Evolutionary conservation across 35 echinoderm and acorn worm genomes (phyloP).

Genomic region (Amphiura filiformis): DNA sequence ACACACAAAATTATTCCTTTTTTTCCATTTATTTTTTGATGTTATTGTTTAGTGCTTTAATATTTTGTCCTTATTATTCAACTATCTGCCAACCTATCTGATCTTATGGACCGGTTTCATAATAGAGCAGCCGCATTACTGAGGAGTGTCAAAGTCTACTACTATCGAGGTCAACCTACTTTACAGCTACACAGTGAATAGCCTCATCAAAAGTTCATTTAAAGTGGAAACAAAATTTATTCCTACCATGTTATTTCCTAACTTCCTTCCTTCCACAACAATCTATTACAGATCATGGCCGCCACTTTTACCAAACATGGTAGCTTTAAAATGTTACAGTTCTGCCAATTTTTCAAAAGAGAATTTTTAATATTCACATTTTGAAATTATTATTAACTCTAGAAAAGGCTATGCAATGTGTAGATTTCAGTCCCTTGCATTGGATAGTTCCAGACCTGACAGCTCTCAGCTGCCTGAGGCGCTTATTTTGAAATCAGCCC

Average conservation of each 20-base stretch:
- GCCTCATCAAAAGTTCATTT: too few relatives aligned
- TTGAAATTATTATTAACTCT: too few relatives aligned
- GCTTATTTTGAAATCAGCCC: not conserved
- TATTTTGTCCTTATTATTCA: not conserved
- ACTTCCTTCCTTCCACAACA: too few relatives aligned
- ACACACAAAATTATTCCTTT: not conserved
- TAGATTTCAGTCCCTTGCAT: not conserved
- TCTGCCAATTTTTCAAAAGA: too few relatives aligned
- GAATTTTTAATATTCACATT: too few relatives aligned
- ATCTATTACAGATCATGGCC: too few relatives aligned
- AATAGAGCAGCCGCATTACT: slow-evolving; percentile 9
- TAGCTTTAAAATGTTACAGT: too few relatives aligned
- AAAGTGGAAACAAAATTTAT: too few relatives aligned
- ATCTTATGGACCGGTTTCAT: not conserved
- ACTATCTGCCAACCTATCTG: slow-evolving; percentile 10
- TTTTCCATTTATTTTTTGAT: not conserved
- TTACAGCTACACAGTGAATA: not conserved
- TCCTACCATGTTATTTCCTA: too few relatives aligned
- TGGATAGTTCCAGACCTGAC: not conserved
- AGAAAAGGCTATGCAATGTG: not conserved
- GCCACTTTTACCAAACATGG: too few relatives aligned
- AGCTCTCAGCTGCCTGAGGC: slow-evolving; percentile 6
- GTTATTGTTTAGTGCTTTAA: not conserved
- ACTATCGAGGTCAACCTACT: not conserved
- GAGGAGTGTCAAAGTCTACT: not conserved